Conservation (phyloP, 2,797 vertebrate species). For the Euthynnus affinis region DNA sequence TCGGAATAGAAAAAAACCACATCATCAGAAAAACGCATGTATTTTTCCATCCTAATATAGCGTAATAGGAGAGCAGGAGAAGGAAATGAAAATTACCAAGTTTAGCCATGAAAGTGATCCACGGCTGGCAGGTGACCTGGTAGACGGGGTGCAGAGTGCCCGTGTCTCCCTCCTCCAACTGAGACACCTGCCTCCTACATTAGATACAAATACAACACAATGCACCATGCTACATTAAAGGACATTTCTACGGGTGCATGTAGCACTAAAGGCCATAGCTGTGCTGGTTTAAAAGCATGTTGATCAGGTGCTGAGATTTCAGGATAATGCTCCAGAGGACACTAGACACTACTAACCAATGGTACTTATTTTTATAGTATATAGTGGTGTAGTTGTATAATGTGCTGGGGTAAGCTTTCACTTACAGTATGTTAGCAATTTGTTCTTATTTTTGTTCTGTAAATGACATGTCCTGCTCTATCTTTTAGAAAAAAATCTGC, state of each 20-base stretch:
- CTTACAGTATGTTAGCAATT: not conserved
- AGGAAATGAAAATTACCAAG: slow-evolving; percentile 83
- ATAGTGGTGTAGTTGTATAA: too few species aligned
- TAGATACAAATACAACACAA: slow-evolving; percentile 24
- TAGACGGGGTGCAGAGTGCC: slow-evolving; percentile 92
- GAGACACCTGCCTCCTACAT: slow-evolving; percentile 88
- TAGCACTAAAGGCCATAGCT: not conserved
- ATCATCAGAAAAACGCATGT: not conserved
- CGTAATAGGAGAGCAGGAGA: not conserved
- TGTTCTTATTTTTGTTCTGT: not conserved
- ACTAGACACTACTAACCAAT: not conserved
- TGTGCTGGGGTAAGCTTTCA: not conserved
- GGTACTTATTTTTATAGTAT: too few species aligned
- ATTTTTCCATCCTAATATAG: not conserved
- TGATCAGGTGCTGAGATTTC: not conserved
- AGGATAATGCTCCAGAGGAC: not conserved
- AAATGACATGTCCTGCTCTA: too few species aligned
- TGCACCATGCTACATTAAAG: slow-evolving; percentile 18
- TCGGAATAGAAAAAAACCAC: not conserved
- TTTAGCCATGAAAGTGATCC: slow-evolving; percentile 94
- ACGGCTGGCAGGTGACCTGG: slow-evolving; percentile 87
- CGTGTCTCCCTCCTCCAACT: slow-evolving; percentile 93
- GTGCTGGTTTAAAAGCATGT: slow-evolving; percentile 6
- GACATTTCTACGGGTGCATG: not conserved
- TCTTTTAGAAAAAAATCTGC: too few species aligned